Percentiles rank a stretch among this genome's conserved stretches.
Conservation (phyloP, 2,797 vertebrate species). For the Aeoliscus strigatus region DNA sequence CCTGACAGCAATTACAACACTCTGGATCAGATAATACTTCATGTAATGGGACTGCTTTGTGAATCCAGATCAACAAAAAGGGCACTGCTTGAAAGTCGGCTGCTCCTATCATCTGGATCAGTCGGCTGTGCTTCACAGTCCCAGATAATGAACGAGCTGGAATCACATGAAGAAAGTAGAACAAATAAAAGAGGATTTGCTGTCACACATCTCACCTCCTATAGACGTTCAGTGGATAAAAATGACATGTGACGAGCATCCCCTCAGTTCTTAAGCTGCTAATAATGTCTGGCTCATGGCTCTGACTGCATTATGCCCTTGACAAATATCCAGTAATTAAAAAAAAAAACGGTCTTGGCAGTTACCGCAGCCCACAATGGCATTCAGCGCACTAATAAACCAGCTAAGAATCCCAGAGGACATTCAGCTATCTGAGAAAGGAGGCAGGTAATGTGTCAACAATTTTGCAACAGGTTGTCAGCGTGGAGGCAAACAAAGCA, state of each 20-base stretch:
- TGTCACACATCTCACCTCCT: constrained; percentile 23
- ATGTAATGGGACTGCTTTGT: constrained; percentile 45
- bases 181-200: constrained; percentile 30
- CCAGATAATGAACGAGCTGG: constrained; percentile 47
- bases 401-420: constrained; percentile 24
- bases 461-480: too few relatives aligned
- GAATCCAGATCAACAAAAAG: constrained; percentile 36
- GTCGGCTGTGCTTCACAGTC: constrained; percentile 44
- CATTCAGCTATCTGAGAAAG: constrained; percentile 20
- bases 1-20: constrained; percentile 66
- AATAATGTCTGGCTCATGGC: constrained; percentile 32
- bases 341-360: constrained; percentile 31
- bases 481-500: too few relatives aligned
- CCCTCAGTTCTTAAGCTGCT: constrained; percentile 24
- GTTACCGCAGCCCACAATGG: constrained; percentile 33
- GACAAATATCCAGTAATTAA: constrained; percentile 25
- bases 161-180: constrained; percentile 42
- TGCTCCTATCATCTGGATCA: constrained; percentile 37
- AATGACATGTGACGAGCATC: constrained; percentile 11
- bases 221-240: constrained; percentile 16
- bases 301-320: constrained; percentile 22
- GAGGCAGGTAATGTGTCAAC: too few relatives aligned
- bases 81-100: constrained; percentile 41
- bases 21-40: constrained; percentile 58
- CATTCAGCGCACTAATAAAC: constrained; percentile 43